Evolutionary conservation across 2,888 invertebrate genomes (phyloP), one percentile per base, ranked within the genome.

Genomic region (Axea sp.): DNA sequence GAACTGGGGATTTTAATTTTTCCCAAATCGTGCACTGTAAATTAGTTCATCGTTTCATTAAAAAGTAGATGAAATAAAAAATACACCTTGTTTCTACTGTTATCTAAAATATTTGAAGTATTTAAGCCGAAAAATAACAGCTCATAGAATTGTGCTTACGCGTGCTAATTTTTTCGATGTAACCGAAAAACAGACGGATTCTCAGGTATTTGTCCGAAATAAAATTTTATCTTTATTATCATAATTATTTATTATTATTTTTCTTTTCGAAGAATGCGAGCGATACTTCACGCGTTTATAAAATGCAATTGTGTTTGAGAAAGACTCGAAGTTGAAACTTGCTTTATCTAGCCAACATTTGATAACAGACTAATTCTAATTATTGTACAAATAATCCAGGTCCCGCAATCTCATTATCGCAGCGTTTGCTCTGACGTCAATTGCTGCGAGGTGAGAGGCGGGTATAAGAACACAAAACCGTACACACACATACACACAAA

Each of bases 371-470:
- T 37, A 37, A 53, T 59, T 69, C 53, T 60, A 69, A 60, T 60
- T 59, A 60, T 69, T 69, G 60, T 60, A 69, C 69, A 69, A 69
- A 60, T 69, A 69, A 69, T 69, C 60, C 69, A 69, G 53, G 53
- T 39, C 53, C 62, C 69, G 69, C 60, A 69, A 62, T 62, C 60
- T 60, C 39, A 60, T 69, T 69, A 69, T 69, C 69, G 45, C 53
- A 15, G 35, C 62, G 60, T 35, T 55, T 47, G 47, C 62, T 69
- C 69, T 69, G 69, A 69, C 60, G 69, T 69, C 69, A 69, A 62
- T 69, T 47, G 69, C 24, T 17, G 60, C 60, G 69, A 60, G 43
- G 60, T 30, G 43, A 45, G 59, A 51, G 59, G 68, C 26, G 33
- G 45, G 41, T 22, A 35, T 68, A 68, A 51, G 49, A 51, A 59